Evolutionary conservation across 2,888 invertebrate species (phyloP).

Genomic region (Pogonocherus hispidulus): DNA sequence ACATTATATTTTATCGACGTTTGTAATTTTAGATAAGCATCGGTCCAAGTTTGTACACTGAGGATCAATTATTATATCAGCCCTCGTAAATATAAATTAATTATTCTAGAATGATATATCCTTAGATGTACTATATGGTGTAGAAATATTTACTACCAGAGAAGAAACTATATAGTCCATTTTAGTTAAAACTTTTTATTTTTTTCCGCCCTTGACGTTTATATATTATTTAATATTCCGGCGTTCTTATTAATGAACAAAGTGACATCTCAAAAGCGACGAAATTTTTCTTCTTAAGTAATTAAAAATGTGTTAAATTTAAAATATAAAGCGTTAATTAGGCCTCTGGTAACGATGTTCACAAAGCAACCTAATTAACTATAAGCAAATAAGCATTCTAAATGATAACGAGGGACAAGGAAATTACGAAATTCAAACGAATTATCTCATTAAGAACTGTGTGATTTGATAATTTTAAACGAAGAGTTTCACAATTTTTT

Average conservation of each 20-base stretch:
- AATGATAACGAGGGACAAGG: background rate
- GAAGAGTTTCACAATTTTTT: background rate
- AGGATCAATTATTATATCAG: too few relatives aligned
- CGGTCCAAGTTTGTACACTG: too few relatives aligned
- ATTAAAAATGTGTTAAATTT: background rate
- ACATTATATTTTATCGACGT: too few relatives aligned
- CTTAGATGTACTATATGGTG: too few relatives aligned
- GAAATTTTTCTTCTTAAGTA: background rate
- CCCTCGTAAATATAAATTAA: too few relatives aligned
- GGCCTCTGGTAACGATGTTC: conserved; percentile 2
- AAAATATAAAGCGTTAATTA: background rate
- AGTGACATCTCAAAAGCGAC: background rate
- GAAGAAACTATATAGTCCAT: too few relatives aligned
- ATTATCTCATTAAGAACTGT: background rate
- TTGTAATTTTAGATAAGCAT: too few relatives aligned
- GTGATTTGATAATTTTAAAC: background rate
- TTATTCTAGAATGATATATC: too few relatives aligned
- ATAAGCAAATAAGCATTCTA: conserved; percentile 10
- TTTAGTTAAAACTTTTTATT: conserved; percentile 6
- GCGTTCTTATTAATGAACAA: too few relatives aligned
- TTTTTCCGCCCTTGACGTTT: background rate
- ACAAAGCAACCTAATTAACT: conserved; percentile 5
- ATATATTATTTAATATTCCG: background rate
- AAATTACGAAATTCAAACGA: background rate
- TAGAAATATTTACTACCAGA: too few relatives aligned